Evolutionary conservation across 2,113 vertebrate species (phyloP).

Genomic region (Anhinga anhinga): DNA sequence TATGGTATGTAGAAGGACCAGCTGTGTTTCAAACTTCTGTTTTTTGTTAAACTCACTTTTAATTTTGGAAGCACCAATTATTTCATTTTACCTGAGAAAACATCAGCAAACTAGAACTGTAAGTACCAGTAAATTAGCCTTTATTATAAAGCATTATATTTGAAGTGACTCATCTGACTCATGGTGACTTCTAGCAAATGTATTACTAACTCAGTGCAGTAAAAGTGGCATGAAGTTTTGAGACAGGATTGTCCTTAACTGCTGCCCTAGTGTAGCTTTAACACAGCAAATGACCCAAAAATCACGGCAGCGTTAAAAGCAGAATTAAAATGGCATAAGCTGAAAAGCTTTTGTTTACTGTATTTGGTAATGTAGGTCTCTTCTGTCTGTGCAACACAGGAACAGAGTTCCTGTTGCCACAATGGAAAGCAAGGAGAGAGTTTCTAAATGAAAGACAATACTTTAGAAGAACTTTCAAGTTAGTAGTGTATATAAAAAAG

Average conservation of each 20-base stretch:
- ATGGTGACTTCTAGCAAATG: not conserved
- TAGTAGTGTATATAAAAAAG: not conserved
- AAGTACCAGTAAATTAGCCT: slow-evolving; percentile 15
- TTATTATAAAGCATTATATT: slow-evolving; percentile 16
- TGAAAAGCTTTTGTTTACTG: not conserved
- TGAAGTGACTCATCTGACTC: slow-evolving; percentile 43
- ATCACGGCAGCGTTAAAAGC: not conserved
- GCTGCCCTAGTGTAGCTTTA: not conserved
- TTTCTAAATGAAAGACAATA: not conserved
- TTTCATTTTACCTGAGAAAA: slow-evolving; percentile 7
- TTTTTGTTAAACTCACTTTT: slow-evolving; percentile 24
- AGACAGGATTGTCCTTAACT: slow-evolving; percentile 13
- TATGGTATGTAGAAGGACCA: not conserved
- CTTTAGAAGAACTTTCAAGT: not conserved
- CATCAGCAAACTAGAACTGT: not conserved
- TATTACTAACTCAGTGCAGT: slow-evolving; percentile 22
- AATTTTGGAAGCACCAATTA: slow-evolving; percentile 28
- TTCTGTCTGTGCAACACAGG: not conserved
- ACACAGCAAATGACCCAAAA: not conserved
- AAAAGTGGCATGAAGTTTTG: slow-evolving; percentile 24
- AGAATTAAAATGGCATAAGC: not conserved
- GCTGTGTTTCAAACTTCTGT: not conserved
- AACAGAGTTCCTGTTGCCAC: not conserved
- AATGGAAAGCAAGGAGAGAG: not conserved
- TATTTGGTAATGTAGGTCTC: not conserved